Evolutionary conservation across 1,140 invertebrate species (phyloP).

Genomic region (Lethocerus indicus): DNA sequence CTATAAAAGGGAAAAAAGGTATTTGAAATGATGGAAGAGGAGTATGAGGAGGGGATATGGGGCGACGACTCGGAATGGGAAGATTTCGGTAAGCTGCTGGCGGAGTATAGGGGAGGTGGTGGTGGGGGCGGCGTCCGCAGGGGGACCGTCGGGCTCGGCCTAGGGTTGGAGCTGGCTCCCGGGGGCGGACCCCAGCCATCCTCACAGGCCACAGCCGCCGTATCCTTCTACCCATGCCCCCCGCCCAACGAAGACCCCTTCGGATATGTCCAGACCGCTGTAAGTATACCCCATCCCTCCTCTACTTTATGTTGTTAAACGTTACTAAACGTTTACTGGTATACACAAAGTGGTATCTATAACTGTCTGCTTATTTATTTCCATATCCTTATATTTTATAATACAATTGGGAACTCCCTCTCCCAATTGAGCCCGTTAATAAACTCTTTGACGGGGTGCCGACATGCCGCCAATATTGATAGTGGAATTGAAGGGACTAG

Average conservation of each 20-base stretch:
- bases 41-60: conserved; percentile 14
- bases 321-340: not conserved
- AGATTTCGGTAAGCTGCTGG: conserved; percentile 19
- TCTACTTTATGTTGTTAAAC: not conserved
- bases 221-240: conserved; percentile 43
- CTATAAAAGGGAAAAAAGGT: too few species aligned
- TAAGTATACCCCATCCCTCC: conserved; percentile 23
- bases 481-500: too few species aligned
- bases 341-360: not conserved
- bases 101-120: conserved; percentile 15
- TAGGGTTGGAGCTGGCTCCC: too few species aligned
- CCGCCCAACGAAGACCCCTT: conserved; percentile 36
- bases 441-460: not conserved
- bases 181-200: conserved; percentile 5
- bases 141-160: too few species aligned
- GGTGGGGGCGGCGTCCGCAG: conserved; percentile 5
- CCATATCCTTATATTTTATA: not conserved
- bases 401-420: too few species aligned
- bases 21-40: too few species aligned
- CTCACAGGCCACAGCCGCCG: conserved; percentile 1
- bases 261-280: conserved; percentile 37
- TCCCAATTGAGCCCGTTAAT: not conserved
- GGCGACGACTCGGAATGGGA: conserved; percentile 20
- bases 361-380: not conserved
- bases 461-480: too few species aligned